Evolutionary conservation across 2,113 vertebrate species (phyloP), one percentile per base, ranked within the genome.

Genomic region (Mus spicilegus): DNA sequence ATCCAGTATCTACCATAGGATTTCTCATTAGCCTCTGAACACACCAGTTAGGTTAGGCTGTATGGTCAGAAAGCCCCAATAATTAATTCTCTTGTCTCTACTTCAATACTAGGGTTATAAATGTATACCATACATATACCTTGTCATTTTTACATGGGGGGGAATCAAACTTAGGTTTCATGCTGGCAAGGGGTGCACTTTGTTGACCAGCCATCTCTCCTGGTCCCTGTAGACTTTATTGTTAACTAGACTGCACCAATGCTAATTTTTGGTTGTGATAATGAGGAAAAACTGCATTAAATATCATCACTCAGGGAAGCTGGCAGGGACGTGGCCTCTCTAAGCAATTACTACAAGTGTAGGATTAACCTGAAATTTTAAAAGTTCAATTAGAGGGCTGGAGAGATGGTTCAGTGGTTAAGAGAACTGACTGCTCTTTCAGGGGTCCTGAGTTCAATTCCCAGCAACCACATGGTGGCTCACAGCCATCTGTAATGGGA

Each of bases 241-340:
- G 30, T 77, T 87, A 51, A 26, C 39, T 28, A 13, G 24, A 54
- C 39, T 46, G 8, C 36, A 42, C 33, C 72, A 33, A 70, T n/a
- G 42, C 42, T 86, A 75, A 54, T 65, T 86, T 95, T 86, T 72
- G 65, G 58, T 81, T 70, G 86, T n/a, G 67, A 78, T n/a, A 54
- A 88, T 7, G 36, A 3, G 28, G 30, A 42, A 39, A 22, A 63
- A 16, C 72, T 81, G 20, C 14, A 5, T 22, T 46, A 89, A 39
- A 96, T n/a, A 67, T 70, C 3, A 14, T 65, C 46, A 33, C 0
- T 81, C 42, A 58, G 61, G 49, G 42, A 73, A 65, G 78, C 42
- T 86, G 65, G 89, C 49, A 11, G 4, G 56, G 42, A 49, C 0
- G 0, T 70, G 82, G 76, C 69, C 46, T 92, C 24, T 61, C 49